Evolutionary conservation across 2,888 invertebrate genomes (phyloP).

Genomic region (Amphiduros pacificus): DNA sequence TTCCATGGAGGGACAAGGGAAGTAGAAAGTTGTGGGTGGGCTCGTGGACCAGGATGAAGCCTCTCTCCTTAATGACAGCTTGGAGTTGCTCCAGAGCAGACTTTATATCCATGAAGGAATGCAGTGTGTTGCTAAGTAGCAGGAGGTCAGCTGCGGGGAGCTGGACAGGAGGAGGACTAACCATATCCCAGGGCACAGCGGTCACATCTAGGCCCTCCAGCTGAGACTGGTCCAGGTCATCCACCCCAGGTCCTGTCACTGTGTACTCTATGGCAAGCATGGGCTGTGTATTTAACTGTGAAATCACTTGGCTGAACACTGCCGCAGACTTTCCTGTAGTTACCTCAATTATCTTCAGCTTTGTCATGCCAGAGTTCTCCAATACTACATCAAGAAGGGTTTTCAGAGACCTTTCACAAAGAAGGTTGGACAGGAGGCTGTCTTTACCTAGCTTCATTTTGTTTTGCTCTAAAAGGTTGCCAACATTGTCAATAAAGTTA

Average conservation of each 20-base stretch:
- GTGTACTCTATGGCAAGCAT: slow-evolving; percentile 67
- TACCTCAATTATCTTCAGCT: slow-evolving; percentile 67
- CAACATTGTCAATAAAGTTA: slow-evolving; percentile 4
- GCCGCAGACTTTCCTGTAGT: slow-evolving; percentile 15
- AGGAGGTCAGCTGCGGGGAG: slow-evolving; percentile 43
- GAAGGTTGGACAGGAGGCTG: slow-evolving; percentile 33
- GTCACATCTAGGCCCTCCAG: slow-evolving; percentile 69
- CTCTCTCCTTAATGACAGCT: slow-evolving; percentile 68
- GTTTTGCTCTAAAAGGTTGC: no score
- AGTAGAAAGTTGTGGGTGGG: slow-evolving; percentile 53
- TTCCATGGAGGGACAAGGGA: slow-evolving; percentile 37
- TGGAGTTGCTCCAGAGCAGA: slow-evolving; percentile 37
- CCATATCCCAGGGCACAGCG: slow-evolving; percentile 69
- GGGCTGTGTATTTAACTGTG: slow-evolving; percentile 70
- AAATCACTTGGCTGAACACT: slow-evolving; percentile 34
- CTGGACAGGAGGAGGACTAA: slow-evolving; percentile 59
- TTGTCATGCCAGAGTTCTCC: slow-evolving; percentile 73
- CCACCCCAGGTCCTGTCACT: slow-evolving; percentile 64
- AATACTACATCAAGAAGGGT: slow-evolving; percentile 71
- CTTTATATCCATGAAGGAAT: slow-evolving; percentile 35
- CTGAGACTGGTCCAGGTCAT: slow-evolving; percentile 48
- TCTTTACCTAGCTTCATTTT: no score
- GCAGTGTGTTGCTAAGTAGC: slow-evolving; percentile 44
- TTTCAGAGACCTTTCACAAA: slow-evolving; percentile 42
- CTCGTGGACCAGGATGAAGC: slow-evolving; percentile 60